phyloP scores from a whole-genome alignment of 2,888 invertebrate species.

The Platerodrilus igneus region DNA sequence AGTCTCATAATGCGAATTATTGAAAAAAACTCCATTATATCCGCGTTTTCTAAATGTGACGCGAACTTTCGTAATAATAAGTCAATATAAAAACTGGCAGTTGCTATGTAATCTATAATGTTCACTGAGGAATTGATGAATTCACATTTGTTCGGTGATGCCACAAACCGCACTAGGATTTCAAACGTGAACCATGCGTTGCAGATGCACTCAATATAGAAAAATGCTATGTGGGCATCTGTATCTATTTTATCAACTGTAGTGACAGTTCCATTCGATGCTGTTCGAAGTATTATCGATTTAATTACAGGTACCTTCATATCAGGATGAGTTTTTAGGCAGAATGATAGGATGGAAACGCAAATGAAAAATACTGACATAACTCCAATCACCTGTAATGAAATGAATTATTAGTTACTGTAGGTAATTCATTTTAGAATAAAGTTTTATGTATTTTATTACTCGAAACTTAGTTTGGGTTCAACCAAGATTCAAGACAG shows the following conservation, averaged over 20 bases:
- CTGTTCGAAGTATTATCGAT: slow-evolving; percentile 73
- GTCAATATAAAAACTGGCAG: slow-evolving; percentile 97
- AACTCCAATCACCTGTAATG: slow-evolving; percentile 90
- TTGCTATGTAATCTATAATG: slow-evolving; percentile 98
- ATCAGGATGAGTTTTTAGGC: slow-evolving; percentile 98
- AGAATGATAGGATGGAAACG: slow-evolving; percentile 98
- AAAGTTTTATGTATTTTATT: no score
- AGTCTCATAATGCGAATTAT: slow-evolving; percentile 97
- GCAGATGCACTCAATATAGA: slow-evolving; percentile 97
- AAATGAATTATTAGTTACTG: slow-evolving; percentile 30
- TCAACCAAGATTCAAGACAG: no score
- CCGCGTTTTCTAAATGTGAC: slow-evolving; percentile 87
- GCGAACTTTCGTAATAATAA: slow-evolving; percentile 84
- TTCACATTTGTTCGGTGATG: slow-evolving; percentile 88
- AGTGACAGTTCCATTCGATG: slow-evolving; percentile 72
- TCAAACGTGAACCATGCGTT: slow-evolving; percentile 99
- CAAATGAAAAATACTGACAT: slow-evolving; percentile 99
- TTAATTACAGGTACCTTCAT: slow-evolving; percentile 89
- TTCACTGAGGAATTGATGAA: slow-evolving; percentile 94
- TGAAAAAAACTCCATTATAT: slow-evolving; percentile 95
- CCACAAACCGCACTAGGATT: slow-evolving; percentile 78
- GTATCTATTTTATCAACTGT: slow-evolving; percentile 86
- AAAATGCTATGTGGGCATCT: slow-evolving; percentile 95
- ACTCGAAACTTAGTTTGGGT: no score
- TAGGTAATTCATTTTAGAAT: no score